Percentiles rank a stretch among this genome's conserved stretches.
These are phyloP conservation scores for Dermolepida albohirtum DNA, from an alignment of 2,888 invertebrate genomes.

Conservation along the genomic window DNA sequence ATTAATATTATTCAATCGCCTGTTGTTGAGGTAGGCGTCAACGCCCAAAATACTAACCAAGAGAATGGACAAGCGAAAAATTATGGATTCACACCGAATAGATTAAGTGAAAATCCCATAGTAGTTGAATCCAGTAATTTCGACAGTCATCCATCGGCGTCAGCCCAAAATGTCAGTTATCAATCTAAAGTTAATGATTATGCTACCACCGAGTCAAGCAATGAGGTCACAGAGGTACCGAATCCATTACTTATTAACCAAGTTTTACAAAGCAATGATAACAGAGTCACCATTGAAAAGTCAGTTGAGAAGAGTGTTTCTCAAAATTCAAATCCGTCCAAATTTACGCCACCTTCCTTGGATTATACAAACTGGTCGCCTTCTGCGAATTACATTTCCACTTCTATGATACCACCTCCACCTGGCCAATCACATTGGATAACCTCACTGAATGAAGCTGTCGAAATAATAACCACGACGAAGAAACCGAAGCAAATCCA, in stretches of 20 bases:
- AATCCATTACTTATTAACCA: conserved; percentile 34
- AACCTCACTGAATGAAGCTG: conserved; percentile 45
- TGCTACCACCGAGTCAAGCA: conserved; percentile 45
- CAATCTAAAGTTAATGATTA: conserved; percentile 51
- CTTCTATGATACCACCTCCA: conserved; percentile 57
- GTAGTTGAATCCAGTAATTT: conserved; percentile 58
- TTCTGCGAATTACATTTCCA: conserved; percentile 40
- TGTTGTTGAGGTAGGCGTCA: conserved; percentile 71
- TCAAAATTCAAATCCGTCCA: conserved; percentile 42
- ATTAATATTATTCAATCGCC: conserved; percentile 78
- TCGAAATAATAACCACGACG: conserved; percentile 51
- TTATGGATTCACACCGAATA: conserved; percentile 40
- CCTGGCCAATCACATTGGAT: conserved; percentile 56
- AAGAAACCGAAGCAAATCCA: conserved; percentile 77
- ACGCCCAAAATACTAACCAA: conserved; percentile 48
- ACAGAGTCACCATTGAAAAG: conserved; percentile 38
- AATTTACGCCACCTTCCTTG: conserved; percentile 52
- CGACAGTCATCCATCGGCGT: conserved; percentile 69
- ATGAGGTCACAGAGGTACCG: conserved; percentile 46
- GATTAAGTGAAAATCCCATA: conserved; percentile 62
- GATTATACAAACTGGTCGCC: conserved; percentile 46
- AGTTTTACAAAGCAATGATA: conserved; percentile 38
- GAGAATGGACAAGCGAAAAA: conserved; percentile 21
- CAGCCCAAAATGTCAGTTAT: conserved; percentile 56
- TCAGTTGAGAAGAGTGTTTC: conserved; percentile 36